Percentiles rank a stretch among this genome's conserved stretches.
Evolutionary conservation across 2,797 vertebrate genomes (phyloP).

Genomic region (Borostomias antarcticus): DNA sequence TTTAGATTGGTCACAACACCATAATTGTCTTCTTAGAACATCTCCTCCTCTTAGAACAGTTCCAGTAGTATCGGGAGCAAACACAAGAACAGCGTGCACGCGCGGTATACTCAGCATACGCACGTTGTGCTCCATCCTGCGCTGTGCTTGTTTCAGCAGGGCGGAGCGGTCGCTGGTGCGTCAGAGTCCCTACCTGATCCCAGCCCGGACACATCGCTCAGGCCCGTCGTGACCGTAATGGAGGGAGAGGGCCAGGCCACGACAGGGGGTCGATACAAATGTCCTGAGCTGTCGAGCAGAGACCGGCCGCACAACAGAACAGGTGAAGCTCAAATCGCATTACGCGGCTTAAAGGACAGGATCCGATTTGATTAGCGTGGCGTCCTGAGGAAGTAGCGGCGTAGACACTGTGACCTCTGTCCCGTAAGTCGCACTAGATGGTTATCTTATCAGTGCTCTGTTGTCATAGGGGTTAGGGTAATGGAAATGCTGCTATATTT

Average conservation of each 20-base stretch:
- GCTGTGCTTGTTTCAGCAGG: constrained; percentile 54
- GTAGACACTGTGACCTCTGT: constrained; percentile 11
- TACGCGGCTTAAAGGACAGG: constrained; percentile 1
- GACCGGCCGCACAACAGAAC: constrained; percentile 62
- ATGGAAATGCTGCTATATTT: background rate
- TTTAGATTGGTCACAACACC: too few relatives aligned
- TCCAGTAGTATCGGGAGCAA: background rate
- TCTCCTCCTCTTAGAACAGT: too few relatives aligned
- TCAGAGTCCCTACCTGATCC: constrained; percentile 35
- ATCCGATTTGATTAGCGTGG: constrained; percentile 25
- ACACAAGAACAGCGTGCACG: background rate
- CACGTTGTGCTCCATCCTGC: background rate
- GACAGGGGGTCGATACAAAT: constrained; percentile 69
- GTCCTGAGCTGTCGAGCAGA: constrained; percentile 61
- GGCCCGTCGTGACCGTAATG: constrained; percentile 48
- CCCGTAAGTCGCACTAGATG: background rate
- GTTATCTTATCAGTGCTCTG: too few relatives aligned
- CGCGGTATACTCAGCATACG: background rate
- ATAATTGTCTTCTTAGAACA: too few relatives aligned
- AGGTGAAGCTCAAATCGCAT: constrained; percentile 60
- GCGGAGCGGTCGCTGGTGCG: constrained; percentile 9
- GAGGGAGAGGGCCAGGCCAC: constrained; percentile 49
- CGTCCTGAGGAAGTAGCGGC: constrained; percentile 18
- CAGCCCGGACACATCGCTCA: constrained; percentile 54
- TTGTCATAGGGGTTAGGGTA: background rate